Percentiles rank a stretch among this genome's conserved stretches.
These are phyloP conservation scores for Neoscelio sp. DNA, from an alignment of 2,888 invertebrate genomes.

Conservation along the genomic window DNA sequence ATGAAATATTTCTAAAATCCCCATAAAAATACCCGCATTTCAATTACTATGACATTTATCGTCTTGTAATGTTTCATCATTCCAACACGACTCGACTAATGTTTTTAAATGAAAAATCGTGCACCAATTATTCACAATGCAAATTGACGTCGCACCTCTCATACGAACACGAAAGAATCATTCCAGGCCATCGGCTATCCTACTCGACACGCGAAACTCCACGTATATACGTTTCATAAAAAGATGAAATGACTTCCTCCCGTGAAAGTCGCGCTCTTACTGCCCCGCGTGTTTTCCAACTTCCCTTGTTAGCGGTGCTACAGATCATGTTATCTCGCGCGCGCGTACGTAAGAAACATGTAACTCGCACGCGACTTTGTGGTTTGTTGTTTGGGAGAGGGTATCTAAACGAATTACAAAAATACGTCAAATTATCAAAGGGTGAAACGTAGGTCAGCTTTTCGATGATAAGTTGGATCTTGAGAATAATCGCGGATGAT, in stretches of 20 bases:
- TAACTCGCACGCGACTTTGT: constrained; percentile 62
- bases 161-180: constrained; percentile 37
- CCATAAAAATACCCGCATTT: constrained; percentile 1
- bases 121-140: constrained; percentile 39
- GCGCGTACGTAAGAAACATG: constrained; percentile 39
- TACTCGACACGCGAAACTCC: constrained; percentile 31
- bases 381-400: constrained; percentile 49
- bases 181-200: constrained; percentile 34
- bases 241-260: constrained; percentile 30
- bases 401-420: constrained; percentile 37
- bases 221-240: constrained; percentile 27
- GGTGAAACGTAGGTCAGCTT: constrained; percentile 61
- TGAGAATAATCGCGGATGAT: constrained; percentile 52
- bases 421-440: constrained; percentile 26
- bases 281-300: constrained; percentile 42
- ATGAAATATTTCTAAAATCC: too few relatives aligned
- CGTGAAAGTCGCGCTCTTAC: constrained; percentile 50
- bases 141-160: constrained; percentile 46
- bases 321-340: constrained; percentile 52
- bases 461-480: constrained; percentile 35
- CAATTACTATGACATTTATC: not conserved
- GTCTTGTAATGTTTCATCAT: not conserved
- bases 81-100: constrained; percentile 4
- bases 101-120: constrained; percentile 13
- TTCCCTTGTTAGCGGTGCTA: constrained; percentile 52